A percentile compares a stretch with the other conserved stretches of the same genome.
phyloP scores from a whole-genome alignment of 2,797 vertebrate genomes.

The Eupleurogrammus muticus region DNA sequence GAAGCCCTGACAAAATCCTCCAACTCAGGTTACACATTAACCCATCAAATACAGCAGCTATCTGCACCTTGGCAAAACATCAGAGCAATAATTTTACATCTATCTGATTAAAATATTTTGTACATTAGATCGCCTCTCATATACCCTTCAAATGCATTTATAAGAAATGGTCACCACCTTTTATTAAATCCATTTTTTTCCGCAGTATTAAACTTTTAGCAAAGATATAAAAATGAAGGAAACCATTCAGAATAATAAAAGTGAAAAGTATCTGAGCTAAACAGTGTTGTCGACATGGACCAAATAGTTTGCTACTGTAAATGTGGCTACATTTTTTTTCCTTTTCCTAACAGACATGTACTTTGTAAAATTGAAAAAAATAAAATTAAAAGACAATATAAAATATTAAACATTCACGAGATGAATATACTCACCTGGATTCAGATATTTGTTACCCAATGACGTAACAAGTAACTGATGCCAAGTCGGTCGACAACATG shows the following conservation, averaged over 20 bases:
- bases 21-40: constrained; percentile 3
- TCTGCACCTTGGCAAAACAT: constrained; percentile 38
- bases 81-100: constrained; percentile 10
- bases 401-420: constrained; percentile 6
- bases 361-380: neutral
- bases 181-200: constrained; percentile 27
- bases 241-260: constrained; percentile 33
- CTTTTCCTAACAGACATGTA: constrained; percentile 10
- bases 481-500: constrained; percentile 7
- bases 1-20: constrained; percentile 10
- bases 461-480: constrained; percentile 17
- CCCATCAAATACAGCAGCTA: constrained; percentile 33
- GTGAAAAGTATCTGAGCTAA: constrained; percentile 43
- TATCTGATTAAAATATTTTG: constrained; percentile 31
- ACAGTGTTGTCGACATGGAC: constrained; percentile 49
- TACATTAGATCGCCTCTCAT: constrained; percentile 4
- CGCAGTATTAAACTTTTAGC: constrained; percentile 42
- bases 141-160: constrained; percentile 19
- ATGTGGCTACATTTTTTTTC: constrained; percentile 25
- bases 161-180: constrained; percentile 5
- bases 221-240: constrained; percentile 60
- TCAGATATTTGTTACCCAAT: constrained; percentile 8
- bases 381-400: constrained; percentile 6
- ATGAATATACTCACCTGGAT: constrained; percentile 19
- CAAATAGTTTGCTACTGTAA: constrained; percentile 34